Percentiles rank a stretch among this genome's conserved stretches.
Evolutionary conservation across 1,140 invertebrate genomes (phyloP).

Genomic region (Linepithema humile): DNA sequence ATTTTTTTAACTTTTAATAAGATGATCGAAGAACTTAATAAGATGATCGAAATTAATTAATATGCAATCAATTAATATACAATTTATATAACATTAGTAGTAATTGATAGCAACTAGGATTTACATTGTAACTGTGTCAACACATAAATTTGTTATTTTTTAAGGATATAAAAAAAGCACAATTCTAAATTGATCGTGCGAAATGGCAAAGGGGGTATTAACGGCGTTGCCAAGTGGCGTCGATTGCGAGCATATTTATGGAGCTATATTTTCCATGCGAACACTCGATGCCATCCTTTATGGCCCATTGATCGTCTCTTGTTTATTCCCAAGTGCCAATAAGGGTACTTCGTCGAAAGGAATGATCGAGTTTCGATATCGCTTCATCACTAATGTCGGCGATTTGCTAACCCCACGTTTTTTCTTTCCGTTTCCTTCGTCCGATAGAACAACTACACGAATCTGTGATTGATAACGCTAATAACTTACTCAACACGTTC

Average conservation of each 20-base stretch:
- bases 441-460: neutral
- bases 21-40: too few species aligned
- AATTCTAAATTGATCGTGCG: slow-evolving; percentile 51
- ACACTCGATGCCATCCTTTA: slow-evolving; percentile 65
- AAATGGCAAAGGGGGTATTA: slow-evolving; percentile 42
- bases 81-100: too few species aligned
- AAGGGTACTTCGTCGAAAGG: slow-evolving; percentile 52
- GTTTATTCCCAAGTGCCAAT: slow-evolving; percentile 68
- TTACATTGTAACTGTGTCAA: slow-evolving; percentile 8
- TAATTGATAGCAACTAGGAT: too few species aligned
- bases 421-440: neutral
- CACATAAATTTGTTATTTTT: neutral
- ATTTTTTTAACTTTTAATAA: too few species aligned
- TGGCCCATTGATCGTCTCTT: slow-evolving; percentile 69
- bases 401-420: neutral
- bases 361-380: slow-evolving; percentile 44
- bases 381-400: slow-evolving; percentile 38
- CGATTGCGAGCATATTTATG: slow-evolving; percentile 66
- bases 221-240: slow-evolving; percentile 51
- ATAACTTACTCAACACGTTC: neutral
- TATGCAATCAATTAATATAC: neutral
- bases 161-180: slow-evolving; percentile 20
- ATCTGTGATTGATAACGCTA: slow-evolving; percentile 23
- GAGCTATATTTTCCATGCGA: slow-evolving; percentile 63
- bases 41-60: too few species aligned